Evolutionary conservation across 2,888 invertebrate species (phyloP).

Genomic region (Apomyelois bistriatella): DNA sequence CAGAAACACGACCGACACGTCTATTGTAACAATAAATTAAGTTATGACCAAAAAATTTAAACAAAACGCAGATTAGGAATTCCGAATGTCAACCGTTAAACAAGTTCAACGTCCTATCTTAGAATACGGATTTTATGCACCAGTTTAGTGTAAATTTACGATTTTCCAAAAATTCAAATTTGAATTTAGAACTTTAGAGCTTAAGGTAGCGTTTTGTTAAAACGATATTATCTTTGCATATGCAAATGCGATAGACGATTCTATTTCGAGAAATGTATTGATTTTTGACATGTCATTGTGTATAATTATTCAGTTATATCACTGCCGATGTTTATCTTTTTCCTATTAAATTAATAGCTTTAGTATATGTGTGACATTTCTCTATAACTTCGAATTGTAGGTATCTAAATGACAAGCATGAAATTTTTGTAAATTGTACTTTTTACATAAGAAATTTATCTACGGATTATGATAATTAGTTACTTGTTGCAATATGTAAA

Average conservation of each 20-base stretch:
- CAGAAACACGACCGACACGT: neutral
- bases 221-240: conserved; percentile 30
- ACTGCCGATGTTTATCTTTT: conserved; percentile 9
- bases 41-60: conserved; percentile 30
- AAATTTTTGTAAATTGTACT: neutral
- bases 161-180: conserved; percentile 14
- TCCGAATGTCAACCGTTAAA: conserved; percentile 54
- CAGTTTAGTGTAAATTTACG: conserved; percentile 44
- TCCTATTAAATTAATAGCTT: neutral
- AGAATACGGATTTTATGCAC: conserved; percentile 61
- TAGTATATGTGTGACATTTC: neutral
- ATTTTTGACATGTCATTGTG: conserved; percentile 29
- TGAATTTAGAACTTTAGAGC: neutral
- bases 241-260: conserved; percentile 40
- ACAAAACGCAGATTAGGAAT: conserved; percentile 52
- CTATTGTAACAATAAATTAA: conserved; percentile 29
- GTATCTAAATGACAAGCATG: neutral
- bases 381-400: neutral
- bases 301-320: conserved; percentile 21
- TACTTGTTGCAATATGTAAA: neutral
- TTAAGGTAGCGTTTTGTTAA: conserved; percentile 9
- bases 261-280: conserved; percentile 28
- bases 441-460: neutral
- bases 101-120: conserved; percentile 56
- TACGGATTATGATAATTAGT: neutral